Evolutionary conservation across 2,888 invertebrate species (phyloP), one percentile per base, ranked within the genome.

Genomic region (Mimas tiliae): DNA sequence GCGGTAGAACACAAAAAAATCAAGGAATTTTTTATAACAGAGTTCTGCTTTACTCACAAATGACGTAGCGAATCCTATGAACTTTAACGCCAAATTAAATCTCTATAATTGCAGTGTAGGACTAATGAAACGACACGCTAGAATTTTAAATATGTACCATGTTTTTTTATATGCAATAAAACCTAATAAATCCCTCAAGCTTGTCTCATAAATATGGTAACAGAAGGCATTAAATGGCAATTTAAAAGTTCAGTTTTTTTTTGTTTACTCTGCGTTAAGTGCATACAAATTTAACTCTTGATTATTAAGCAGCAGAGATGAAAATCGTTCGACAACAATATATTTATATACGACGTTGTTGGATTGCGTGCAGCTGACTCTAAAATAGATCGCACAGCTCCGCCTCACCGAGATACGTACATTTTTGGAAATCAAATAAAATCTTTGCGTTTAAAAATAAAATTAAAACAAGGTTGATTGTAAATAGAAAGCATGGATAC

Each of bases 351-450:
- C 78, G 83, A 83, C 87, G 84, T 88, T 91, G 75, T 87, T 78
- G 79, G 85, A 85, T 81, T 78, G 79, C 78, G 81, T 80, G 76
- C 77, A 84, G 75, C 74, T 68, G 76, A 76, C 73, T 84, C 84
- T 81, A 88, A 92, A 92, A 91, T 93, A 93, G 92, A 91, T 79
- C 75, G 78, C 74, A 84, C 84, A 76, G 87, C 88, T 83, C 80
- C 78, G 86, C 83, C 82, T 79, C 85, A 81, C 81, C 86, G 82
- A 87, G 89, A 89, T 90, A 90, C 81, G 87, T 91, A 92, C 93
- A 91, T 92, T 91, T 93, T 91, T 90, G 93, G 93, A 92, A 90
- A 89, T 90, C 90, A 88, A 91, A 90, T 91, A 88, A 90, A 92
- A 86, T 80, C 84, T 79, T 75, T 78, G 80, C 74, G 78, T 84